Base-by-base conservation (phyloP, 2,113 vertebrate genomes). In the Falcunculus frontatus region DNA sequence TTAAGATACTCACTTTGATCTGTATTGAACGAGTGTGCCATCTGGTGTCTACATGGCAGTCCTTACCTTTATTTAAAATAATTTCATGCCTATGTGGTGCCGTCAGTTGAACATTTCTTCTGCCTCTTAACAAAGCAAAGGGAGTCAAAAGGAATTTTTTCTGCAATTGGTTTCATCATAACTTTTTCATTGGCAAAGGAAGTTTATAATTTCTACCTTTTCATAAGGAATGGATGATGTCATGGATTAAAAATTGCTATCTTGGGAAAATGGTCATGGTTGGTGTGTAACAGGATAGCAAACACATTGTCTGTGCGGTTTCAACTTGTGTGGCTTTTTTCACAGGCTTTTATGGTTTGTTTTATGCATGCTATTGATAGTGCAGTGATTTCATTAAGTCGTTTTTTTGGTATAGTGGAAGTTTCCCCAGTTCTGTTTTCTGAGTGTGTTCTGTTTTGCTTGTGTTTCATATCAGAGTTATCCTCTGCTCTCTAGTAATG, bases 1-100 rank as follows among this genome's bases (percentile, higher is more conserved):
- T 56, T 64, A 44, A 74, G 37, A 30, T 73, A 39, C 9, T 76
- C 16, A 5, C 49, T 93, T 89, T 87, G 50, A 62, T 92, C 65
- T 72, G 4, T 73, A 32, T 53, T 97, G 86, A 70, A 30, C 29
- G 4, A 97, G 88, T 96, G 37, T 97, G 90, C 94, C 92, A 92
- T 79, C 93, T 97, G 87, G 57, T 95, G 90, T 89, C 80, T 93
- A 16, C 26, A 16, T 35, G 81, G 30, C 44, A 77, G 16, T 93
- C 70, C 30, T 50, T 86, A 52, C 73, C 44, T 83, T 41, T 49
- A 39, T 67, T 52, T 84, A 35, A 81, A 73, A 75, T 79, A 44
- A 41, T 74, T 84, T 83, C 67, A 23, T 90, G 21, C 33, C 39
- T 63, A 0, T 79, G 23, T 72, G 33, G 8, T 87, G 25, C 42